These are phyloP conservation scores for Amblyornis subalaris DNA, from an alignment of 2,113 vertebrate genomes.

Conservation along the genomic window DNA sequence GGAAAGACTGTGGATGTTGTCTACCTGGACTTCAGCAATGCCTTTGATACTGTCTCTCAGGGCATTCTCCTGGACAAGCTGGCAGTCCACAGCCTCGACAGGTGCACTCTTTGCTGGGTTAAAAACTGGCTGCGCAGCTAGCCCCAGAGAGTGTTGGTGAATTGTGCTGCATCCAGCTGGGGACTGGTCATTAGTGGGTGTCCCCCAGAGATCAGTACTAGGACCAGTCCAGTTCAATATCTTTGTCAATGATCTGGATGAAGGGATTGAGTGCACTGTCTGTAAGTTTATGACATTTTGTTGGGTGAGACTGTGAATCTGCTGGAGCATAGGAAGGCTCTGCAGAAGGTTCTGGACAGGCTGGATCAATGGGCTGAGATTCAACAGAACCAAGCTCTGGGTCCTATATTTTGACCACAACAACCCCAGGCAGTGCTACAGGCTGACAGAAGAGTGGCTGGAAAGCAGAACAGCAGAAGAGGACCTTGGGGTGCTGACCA, in stretches of 20 bases:
- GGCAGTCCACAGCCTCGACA: fast-evolving
- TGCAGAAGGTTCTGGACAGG: neutral
- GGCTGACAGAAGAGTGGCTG: neutral
- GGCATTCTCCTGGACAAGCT: no score
- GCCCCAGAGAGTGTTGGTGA: neutral
- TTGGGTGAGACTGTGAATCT: neutral
- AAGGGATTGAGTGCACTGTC: neutral
- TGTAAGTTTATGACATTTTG: neutral
- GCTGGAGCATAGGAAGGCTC: neutral
- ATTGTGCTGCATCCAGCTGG: neutral
- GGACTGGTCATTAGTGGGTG: fast-evolving
- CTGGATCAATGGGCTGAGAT: neutral
- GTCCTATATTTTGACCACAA: neutral
- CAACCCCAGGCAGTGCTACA: neutral
- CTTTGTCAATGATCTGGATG: neutral
- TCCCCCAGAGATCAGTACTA: neutral
- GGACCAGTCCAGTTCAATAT: neutral
- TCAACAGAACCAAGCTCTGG: neutral
- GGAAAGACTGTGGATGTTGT: neutral
- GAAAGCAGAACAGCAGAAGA: neutral
- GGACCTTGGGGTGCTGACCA: neutral
- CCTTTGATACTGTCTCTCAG: fast-evolving
- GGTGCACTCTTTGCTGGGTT: neutral
- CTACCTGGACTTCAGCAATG: neutral
- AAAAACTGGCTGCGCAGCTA: fast-evolving